Evolutionary conservation across 2,797 vertebrate genomes (phyloP).

Genomic region (Scolopax rusticola): DNA sequence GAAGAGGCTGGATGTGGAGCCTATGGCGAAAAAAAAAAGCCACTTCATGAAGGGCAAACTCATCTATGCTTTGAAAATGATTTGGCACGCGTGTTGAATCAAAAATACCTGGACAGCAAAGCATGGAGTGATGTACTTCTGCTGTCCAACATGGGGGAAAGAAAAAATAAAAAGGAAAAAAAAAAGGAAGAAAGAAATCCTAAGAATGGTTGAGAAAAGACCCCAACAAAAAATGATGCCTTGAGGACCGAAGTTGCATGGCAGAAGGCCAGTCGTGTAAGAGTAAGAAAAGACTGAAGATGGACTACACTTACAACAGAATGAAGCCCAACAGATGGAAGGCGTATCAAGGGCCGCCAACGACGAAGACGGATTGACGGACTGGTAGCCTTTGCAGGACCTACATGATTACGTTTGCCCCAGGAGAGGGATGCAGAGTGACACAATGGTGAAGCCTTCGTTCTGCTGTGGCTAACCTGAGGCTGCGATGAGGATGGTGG

Average conservation of each 20-base stretch:
- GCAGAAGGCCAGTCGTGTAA: constrained; percentile 59
- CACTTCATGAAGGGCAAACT: constrained; percentile 6
- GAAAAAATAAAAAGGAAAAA: background rate
- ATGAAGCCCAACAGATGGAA: constrained; percentile 84
- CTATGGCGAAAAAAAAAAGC: background rate
- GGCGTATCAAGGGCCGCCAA: constrained; percentile 85
- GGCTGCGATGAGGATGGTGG: constrained; percentile 82
- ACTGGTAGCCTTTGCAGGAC: constrained; percentile 84
- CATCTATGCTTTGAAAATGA: constrained; percentile 13
- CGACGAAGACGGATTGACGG: constrained; percentile 83
- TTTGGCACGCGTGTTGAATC: background rate
- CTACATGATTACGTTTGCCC: constrained; percentile 84
- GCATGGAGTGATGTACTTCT: constrained; percentile 54
- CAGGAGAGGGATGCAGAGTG: constrained; percentile 83
- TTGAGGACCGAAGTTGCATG: constrained; percentile 54
- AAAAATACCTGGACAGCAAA: constrained; percentile 70
- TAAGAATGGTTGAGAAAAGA: constrained; percentile 67
- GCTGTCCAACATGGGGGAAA: constrained; percentile 46
- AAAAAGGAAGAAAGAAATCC: constrained; percentile 45
- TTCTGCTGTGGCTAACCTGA: constrained; percentile 86
- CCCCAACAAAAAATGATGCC: constrained; percentile 63
- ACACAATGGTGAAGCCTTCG: constrained; percentile 83
- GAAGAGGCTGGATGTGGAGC: constrained; percentile 53
- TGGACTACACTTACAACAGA: constrained; percentile 86
- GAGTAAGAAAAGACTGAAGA: constrained; percentile 80